Evolutionary conservation across 2,113 vertebrate species (phyloP).

Genomic region (Amphiprion ocellaris): DNA sequence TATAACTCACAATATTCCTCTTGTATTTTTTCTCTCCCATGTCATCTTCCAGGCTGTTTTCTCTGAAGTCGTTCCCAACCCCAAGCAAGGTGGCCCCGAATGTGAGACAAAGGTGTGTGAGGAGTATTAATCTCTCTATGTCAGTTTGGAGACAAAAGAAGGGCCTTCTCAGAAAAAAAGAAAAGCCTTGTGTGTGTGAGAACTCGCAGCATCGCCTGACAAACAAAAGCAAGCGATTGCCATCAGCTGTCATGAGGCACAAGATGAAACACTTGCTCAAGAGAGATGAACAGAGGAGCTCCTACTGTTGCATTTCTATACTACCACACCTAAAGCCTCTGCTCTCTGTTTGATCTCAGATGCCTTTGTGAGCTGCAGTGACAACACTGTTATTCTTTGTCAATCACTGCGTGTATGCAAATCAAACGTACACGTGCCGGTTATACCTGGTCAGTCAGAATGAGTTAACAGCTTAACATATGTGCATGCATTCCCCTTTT

Average conservation of each 20-base stretch:
- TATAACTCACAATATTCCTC: constrained; percentile 67
- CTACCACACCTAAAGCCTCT: constrained; percentile 48
- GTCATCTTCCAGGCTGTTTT: constrained; percentile 51
- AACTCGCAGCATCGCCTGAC: constrained; percentile 52
- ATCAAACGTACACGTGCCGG: background rate
- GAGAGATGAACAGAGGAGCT: constrained; percentile 42
- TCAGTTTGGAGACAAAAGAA: constrained; percentile 47
- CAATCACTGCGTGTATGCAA: background rate
- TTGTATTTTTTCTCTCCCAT: constrained; percentile 70
- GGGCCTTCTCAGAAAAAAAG: constrained; percentile 34
- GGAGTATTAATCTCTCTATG: constrained; percentile 45
- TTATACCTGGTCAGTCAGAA: constrained; percentile 35
- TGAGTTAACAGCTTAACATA: constrained; percentile 41
- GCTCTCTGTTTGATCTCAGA: constrained; percentile 53
- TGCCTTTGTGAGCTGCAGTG: constrained; percentile 25
- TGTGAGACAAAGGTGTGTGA: constrained; percentile 37
- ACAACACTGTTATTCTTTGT: constrained; percentile 47
- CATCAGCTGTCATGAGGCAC: constrained; percentile 66
- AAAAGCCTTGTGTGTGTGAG: constrained; percentile 56
- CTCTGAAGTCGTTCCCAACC: constrained; percentile 68
- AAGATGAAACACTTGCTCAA: constrained; percentile 60
- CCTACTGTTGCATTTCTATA: constrained; percentile 25
- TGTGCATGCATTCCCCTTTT: constrained; percentile 36
- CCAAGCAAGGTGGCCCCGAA: constrained; percentile 48
- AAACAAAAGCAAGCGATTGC: constrained; percentile 62